These are phyloP conservation scores for Asarcornis scutulata DNA, from an alignment of 2,113 vertebrate species.

Conservation along the genomic window DNA sequence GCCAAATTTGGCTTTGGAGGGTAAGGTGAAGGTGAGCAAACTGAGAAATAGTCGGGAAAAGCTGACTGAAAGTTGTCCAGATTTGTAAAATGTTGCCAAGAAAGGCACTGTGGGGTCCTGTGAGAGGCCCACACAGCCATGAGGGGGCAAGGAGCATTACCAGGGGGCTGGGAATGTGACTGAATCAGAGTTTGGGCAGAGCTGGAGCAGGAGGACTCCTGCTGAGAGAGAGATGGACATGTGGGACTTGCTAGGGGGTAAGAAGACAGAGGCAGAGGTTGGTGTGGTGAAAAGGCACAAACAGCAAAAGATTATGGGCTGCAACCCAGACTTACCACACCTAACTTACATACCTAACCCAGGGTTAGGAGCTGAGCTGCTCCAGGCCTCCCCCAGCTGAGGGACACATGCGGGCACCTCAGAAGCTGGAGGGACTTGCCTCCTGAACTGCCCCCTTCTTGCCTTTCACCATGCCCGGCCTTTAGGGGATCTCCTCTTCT, in stretches of 20 bases:
- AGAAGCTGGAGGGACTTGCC: background rate
- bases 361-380: background rate
- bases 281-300: background rate
- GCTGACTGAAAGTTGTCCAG: background rate
- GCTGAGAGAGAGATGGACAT: background rate
- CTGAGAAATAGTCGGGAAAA: background rate
- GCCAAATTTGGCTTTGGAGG: background rate
- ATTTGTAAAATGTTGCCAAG: background rate
- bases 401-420: background rate
- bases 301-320: background rate
- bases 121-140: background rate
- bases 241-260: accelerated
- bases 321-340: background rate
- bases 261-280: background rate
- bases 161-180: background rate
- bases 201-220: background rate
- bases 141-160: background rate
- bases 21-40: background rate
- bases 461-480: accelerated
- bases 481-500: background rate
- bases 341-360: background rate
- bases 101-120: background rate
- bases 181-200: background rate
- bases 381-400: background rate
- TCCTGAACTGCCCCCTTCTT: background rate